Base-by-base conservation (phyloP, 2,888 invertebrate species). In the Choreutis nemorana region DNA sequence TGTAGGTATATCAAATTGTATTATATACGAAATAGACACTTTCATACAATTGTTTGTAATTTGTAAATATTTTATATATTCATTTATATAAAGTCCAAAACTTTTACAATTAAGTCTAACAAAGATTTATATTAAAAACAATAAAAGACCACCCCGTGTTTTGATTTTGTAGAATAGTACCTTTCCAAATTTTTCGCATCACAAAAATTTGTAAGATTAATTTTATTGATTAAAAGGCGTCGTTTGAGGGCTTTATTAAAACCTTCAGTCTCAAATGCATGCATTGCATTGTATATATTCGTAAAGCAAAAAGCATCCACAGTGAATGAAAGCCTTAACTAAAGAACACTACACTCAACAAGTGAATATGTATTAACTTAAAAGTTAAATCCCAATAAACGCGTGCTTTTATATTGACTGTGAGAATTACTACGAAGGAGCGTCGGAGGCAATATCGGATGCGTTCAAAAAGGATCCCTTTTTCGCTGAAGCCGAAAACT, bases 111-210 rank as follows among this genome's bases (percentile, higher is more conserved):
- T n/a, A n/a, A n/a, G n/a, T n/a, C n/a, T n/a, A n/a, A n/a, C 45
- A 48, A 49, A 59, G 64, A 70, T 70, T 72, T 72, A 47, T 68
- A 75, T 77, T 75, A 78, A 78, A 78, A 61, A n/a, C n/a, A 56
- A 58, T 73, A 70, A 77, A 75, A 73, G 70, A 71, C 64, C 62
- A 59, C 67, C 50, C 42, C 59, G 71, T 72, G 67, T 75, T 78
- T 77, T 78, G 70, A 78, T 78, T 78, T 75, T 55, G 77, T 78
- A 78, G 77, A 45, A 58, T 78, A 78, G 77, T 57, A 70, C 75
- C 77, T 64, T 33, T 61, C 55, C 57, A 26, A 26, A 26, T 14
- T 15, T 14, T 14, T 4, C 8, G 24, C 8, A 8, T 24, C 9
- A n/a, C n/a, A n/a, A n/a, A n/a, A n/a, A n/a, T n/a, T n/a, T n/a